A percentile compares a stretch with the other conserved stretches of the same genome.
phyloP scores from a whole-genome alignment of 2,113 vertebrate genomes.

The Psettodes erumei region DNA sequence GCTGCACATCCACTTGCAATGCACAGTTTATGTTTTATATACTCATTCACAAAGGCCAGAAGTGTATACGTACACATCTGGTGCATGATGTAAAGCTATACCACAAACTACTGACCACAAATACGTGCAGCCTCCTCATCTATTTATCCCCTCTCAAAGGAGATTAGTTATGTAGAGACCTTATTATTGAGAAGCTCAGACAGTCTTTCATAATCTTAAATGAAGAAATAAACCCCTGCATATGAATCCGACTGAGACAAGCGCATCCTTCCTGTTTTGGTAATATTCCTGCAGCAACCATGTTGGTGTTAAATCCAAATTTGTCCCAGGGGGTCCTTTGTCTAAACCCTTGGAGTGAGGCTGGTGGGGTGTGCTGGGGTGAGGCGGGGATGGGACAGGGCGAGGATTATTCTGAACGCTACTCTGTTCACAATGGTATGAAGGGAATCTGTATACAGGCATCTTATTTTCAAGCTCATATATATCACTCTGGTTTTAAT shows the following conservation, averaged over 20 bases:
- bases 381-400: not conserved
- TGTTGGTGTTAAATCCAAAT: constrained; percentile 54
- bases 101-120: constrained; percentile 7
- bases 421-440: constrained; percentile 55
- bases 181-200: constrained; percentile 56
- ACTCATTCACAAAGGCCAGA: constrained; percentile 39
- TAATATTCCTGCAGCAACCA: constrained; percentile 36
- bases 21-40: constrained; percentile 37
- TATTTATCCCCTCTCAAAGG: constrained; percentile 12
- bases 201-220: constrained; percentile 64
- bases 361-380: constrained; percentile 10
- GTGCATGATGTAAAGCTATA: constrained; percentile 23
- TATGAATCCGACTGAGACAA: constrained; percentile 55
- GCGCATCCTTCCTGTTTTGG: constrained; percentile 32
- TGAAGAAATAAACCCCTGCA: constrained; percentile 63
- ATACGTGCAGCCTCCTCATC: constrained; percentile 3
- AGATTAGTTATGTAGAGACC: constrained; percentile 47
- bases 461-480: constrained; percentile 18
- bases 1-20: constrained; percentile 47
- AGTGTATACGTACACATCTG: not conserved
- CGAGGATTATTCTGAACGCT: constrained; percentile 41
- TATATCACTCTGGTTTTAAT: not conserved
- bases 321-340: constrained; percentile 42
- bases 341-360: constrained; percentile 39
- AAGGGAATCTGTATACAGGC: constrained; percentile 9